Evolutionary conservation across 2,113 vertebrate genomes (phyloP).

Genomic region (Aspidoscelis tigris): DNA sequence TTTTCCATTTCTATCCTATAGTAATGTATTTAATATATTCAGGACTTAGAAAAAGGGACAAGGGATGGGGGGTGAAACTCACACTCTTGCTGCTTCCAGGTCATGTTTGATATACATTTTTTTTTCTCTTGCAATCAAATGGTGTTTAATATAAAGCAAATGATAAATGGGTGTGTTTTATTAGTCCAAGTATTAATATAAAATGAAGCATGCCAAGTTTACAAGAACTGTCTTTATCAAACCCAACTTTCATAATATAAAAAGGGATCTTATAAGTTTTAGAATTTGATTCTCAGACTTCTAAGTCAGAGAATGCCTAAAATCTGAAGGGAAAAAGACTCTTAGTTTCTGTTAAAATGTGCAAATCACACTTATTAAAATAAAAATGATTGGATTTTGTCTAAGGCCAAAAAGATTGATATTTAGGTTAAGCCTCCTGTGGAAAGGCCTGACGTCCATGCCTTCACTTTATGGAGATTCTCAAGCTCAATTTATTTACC

Average conservation of each 20-base stretch:
- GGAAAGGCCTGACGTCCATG: slow-evolving; percentile 23
- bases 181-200: not conserved
- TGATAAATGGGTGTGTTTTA: not conserved
- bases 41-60: not conserved
- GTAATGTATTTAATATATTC: too few relatives aligned
- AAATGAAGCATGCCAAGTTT: not conserved
- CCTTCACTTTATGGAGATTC: slow-evolving; percentile 51
- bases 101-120: too few relatives aligned
- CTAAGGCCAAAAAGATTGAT: slow-evolving; percentile 19
- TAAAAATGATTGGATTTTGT: slow-evolving; percentile 35
- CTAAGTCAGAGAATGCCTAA: slow-evolving; percentile 22
- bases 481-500: slow-evolving; percentile 55
- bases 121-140: too few relatives aligned
- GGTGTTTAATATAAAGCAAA: not conserved
- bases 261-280: slow-evolving; percentile 6
- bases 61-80: too few relatives aligned
- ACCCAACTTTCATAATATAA: slow-evolving; percentile 22
- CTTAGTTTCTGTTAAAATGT: slow-evolving; percentile 35
- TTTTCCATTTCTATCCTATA: too few relatives aligned
- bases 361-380: slow-evolving; percentile 28
- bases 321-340: slow-evolving; percentile 18
- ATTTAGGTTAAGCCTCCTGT: slow-evolving; percentile 38
- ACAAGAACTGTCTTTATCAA: not conserved
- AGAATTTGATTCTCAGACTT: slow-evolving; percentile 33
- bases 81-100: too few relatives aligned